Percentiles rank a stretch among this genome's conserved stretches.
phyloP scores from a whole-genome alignment of 2,888 invertebrate genomes.

The Seira sanloemensis region DNA sequence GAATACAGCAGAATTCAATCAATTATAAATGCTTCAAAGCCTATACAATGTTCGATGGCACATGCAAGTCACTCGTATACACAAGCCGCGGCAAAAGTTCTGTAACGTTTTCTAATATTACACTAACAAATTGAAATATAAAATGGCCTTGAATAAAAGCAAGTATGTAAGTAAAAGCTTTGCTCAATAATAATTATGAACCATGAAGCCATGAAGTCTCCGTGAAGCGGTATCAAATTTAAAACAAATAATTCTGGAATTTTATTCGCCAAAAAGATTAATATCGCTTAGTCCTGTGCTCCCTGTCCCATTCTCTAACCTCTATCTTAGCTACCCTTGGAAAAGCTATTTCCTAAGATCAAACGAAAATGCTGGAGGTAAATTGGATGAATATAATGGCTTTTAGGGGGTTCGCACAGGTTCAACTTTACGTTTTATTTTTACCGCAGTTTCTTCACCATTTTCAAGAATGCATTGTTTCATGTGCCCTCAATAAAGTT shows the following conservation, averaged over 20 bases:
- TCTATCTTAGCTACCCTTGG: not conserved
- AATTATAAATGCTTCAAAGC: too few relatives aligned
- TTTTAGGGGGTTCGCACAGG: not conserved
- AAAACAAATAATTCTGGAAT: not conserved
- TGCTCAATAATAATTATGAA: not conserved
- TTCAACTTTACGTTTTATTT: conserved; percentile 5
- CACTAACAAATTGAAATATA: not conserved
- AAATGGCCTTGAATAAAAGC: not conserved
- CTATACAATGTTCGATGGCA: too few relatives aligned
- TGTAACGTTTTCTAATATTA: too few relatives aligned
- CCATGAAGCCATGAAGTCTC: not conserved
- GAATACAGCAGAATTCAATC: not conserved
- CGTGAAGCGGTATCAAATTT: not conserved
- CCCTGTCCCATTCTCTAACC: not conserved
- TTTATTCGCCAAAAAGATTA: not conserved
- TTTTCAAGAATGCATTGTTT: conserved; percentile 44
- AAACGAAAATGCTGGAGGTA: not conserved
- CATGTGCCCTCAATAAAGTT: conserved; percentile 35
- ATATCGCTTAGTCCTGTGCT: not conserved
- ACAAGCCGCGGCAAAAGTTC: too few relatives aligned
- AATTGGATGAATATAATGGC: not conserved
- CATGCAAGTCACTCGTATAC: too few relatives aligned
- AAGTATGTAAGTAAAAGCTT: not conserved
- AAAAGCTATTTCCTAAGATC: not conserved
- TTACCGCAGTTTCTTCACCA: conserved; percentile 37